These are phyloP conservation scores for Montifringilla adamsi DNA, from an alignment of 2,113 vertebrate species.

Conservation along the genomic window DNA sequence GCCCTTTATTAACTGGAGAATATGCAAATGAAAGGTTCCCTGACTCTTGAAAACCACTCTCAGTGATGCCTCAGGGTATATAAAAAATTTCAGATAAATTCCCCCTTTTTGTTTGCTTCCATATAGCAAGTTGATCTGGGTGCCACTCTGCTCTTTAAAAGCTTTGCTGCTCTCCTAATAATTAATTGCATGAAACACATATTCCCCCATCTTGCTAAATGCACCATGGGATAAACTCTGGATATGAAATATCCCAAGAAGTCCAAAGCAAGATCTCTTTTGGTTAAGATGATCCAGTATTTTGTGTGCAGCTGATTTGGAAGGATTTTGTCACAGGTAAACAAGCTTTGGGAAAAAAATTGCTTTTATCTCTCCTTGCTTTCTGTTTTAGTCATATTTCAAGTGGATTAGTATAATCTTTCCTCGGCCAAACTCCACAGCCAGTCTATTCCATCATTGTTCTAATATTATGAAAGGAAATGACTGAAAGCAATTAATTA, in stretches of 20 bases:
- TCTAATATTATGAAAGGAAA: constrained; percentile 25
- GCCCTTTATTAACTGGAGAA: constrained; percentile 13
- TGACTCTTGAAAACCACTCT: background rate
- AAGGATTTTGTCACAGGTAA: constrained; percentile 35
- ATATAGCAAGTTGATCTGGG: background rate
- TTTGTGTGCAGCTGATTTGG: background rate
- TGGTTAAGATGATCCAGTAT: background rate
- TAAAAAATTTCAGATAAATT: background rate
- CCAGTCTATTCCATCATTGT: background rate
- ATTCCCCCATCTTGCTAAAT: background rate
- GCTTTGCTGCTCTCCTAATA: background rate
- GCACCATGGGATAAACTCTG: background rate
- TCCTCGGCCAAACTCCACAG: background rate
- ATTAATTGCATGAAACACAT: background rate
- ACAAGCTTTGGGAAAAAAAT: background rate
- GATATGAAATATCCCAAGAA: background rate
- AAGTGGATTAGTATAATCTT: constrained; percentile 50
- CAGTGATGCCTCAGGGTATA: background rate
- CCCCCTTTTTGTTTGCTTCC: background rate
- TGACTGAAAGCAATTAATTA: constrained; percentile 36
- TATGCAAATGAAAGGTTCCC: background rate
- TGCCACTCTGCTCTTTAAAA: background rate
- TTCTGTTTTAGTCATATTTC: constrained; percentile 12
- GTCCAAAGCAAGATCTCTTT: background rate
- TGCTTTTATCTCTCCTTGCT: constrained; percentile 32